These are phyloP conservation scores for Macaria liturata DNA, from an alignment of 2,888 invertebrate genomes.

Conservation along the genomic window DNA sequence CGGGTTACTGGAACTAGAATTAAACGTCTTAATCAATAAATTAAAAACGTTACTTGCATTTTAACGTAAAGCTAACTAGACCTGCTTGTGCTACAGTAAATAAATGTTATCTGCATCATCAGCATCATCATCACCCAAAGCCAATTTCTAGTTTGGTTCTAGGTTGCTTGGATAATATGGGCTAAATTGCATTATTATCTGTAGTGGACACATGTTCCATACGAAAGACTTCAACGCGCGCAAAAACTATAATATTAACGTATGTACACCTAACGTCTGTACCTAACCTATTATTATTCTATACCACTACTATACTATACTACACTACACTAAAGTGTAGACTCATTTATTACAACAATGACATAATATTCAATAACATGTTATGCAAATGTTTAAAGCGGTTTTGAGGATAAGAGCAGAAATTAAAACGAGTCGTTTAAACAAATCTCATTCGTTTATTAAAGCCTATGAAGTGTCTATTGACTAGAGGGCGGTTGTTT, in stretches of 20 bases:
- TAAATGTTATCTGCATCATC: too few relatives aligned
- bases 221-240: conserved; percentile 14
- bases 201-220: background rate
- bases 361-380: conserved; percentile 2
- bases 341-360: background rate
- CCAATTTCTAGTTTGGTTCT: too few relatives aligned
- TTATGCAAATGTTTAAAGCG: conserved; percentile 3
- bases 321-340: too few relatives aligned
- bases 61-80: too few relatives aligned
- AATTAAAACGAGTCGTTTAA: conserved; percentile 1
- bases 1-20: too few relatives aligned
- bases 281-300: background rate
- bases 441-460: conserved; percentile 18
- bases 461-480: conserved; percentile 16
- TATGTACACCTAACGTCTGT: too few relatives aligned
- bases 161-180: too few relatives aligned
- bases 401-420: background rate
- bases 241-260: background rate
- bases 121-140: too few relatives aligned
- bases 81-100: too few relatives aligned
- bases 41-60: too few relatives aligned
- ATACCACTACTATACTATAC: background rate
- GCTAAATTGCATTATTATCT: too few relatives aligned
- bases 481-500: conserved; percentile 23
- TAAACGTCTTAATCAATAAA: too few relatives aligned